A percentile compares a stretch with the other conserved stretches of the same genome.
Conservation (phyloP, 2,888 invertebrate genomes). For the Neoascia interrupta region DNA sequence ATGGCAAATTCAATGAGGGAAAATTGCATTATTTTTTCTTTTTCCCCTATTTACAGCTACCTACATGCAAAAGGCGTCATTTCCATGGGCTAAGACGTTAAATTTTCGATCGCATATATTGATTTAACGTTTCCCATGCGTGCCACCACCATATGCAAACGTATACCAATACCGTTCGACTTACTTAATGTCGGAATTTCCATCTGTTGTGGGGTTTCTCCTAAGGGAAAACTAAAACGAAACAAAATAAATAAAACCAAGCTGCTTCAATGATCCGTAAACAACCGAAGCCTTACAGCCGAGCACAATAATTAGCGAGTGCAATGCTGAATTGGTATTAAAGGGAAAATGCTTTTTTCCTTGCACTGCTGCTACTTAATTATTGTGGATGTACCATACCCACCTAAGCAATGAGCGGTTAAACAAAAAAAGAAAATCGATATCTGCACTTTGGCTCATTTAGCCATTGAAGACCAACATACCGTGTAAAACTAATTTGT, state of each 20-base stretch:
- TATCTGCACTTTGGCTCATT: constrained; percentile 53
- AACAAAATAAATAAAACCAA: constrained; percentile 54
- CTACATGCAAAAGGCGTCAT: constrained; percentile 42
- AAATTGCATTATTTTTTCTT: constrained; percentile 17
- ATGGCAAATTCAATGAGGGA: too few species aligned
- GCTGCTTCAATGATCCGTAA: constrained; percentile 64
- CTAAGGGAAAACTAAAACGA: constrained; percentile 1
- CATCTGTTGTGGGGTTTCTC: constrained; percentile 50
- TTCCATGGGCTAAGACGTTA: constrained; percentile 53
- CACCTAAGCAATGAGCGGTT: too few species aligned
- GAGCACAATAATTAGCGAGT: constrained; percentile 58
- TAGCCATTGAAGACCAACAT: constrained; percentile 2
- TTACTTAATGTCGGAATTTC: constrained; percentile 33
- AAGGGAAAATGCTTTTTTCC: constrained; percentile 23
- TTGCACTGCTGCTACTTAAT: constrained; percentile 7
- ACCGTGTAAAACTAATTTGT: constrained; percentile 16
- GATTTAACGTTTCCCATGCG: too few species aligned
- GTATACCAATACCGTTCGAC: constrained; percentile 10
- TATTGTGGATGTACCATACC: constrained; percentile 10
- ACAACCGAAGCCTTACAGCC: constrained; percentile 60
- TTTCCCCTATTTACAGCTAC: neutral
- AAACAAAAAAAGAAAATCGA: constrained; percentile 40
- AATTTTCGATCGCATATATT: constrained; percentile 53
- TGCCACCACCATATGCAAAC: neutral
- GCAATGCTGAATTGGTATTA: constrained; percentile 36